Base-by-base conservation (phyloP, 2,113 vertebrate species). In the Xiphophorus couchianus region DNA sequence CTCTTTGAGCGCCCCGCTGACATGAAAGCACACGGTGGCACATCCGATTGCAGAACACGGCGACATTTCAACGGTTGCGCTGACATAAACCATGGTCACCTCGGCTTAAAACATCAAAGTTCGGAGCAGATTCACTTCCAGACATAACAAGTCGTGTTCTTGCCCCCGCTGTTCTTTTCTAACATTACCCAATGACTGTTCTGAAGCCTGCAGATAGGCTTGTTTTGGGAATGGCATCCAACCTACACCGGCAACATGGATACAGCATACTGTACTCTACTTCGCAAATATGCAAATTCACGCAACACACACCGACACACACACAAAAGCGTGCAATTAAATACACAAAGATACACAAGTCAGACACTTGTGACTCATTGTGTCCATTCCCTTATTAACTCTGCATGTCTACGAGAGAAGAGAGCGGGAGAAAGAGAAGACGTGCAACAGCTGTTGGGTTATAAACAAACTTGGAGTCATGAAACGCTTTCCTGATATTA, bases 351-450 rank as follows among this genome's bases (percentile, higher is more conserved):
- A 82, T 71, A 78, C 84, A 83, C 74, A 63, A 78, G 66, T 82
- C 91, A 91, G 87, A 89, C 90, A 64, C 44, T 74, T 77, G 83
- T 93, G 92, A 93, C 88, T 93, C 91, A 92, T 77, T 90, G 72
- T 84, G 78, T 80, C 90, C 91, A 87, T 91, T 90, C 66, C 35
- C 79, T 92, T 91, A 91, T 92, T 82, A 89, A 62, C 61, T 78
- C 63, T 84, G 80, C 82, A 87, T 78, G 81, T 84, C 84, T 79
- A 62, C 48, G 69, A 61, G 58, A 33, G 77, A 61, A 39, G 62
- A 42, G 76, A 79, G 75, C 27, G 62, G 61, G 69, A 76, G 76
- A 71, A 31, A 35, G 69, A 76, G 69, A 90, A 70, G 83, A 90
- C 68, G 81, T 79, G 80, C 86, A 91, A 90, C 91, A 93, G 91